Base-by-base conservation (phyloP, 2,113 vertebrate species). In the Sarotherodon lohbergeri region DNA sequence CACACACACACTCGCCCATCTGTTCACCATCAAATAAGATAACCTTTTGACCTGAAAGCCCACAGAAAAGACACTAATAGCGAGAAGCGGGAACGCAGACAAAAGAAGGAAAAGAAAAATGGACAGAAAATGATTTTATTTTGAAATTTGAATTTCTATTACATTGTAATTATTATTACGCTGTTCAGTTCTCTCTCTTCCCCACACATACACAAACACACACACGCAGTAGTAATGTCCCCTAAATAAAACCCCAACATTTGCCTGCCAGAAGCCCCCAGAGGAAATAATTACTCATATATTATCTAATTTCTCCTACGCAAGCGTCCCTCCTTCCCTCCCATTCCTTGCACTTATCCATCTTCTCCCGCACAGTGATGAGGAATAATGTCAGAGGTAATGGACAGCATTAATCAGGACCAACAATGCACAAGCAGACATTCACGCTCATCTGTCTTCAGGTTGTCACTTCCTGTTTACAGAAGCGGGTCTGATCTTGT, bases 371-470 rank as follows among this genome's bases (percentile, higher is more conserved):
- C 57, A 29, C 86, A 81, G 55, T 94, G 90, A 93, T 93, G 87
- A 85, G 88, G 66, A 92, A 86, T 94, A 92, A 94, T 93, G 89
- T 89, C 90, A 87, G 86, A 89, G 61, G 84, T 93, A 93, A 96
- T 91, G 92, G 91, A 59, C 73, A 22, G 90, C 90, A 93, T 95
- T 90, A 89, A 93, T 93, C 90, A 92, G 73, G 85, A 89, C 83
- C 87, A 86, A 91, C 93, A 93, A 93, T 90, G 87, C 88, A 80
- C 71, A 73, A 13, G 71, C 87, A 91, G 80, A 85, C 88, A 91
- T 86, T 88, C 81, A 90, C 83, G 89, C 91, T 85, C 88, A 88
- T 94, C 92, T 93, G 94, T 96, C 95, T 93, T 89, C 89, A 57
- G 71, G 43, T 34, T 93, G 92, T 94, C 91, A 85, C 90, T 90